These are phyloP conservation scores for Macrobrachium rosenbergii DNA, from an alignment of 1,140 invertebrate genomes.

Conservation along the genomic window DNA sequence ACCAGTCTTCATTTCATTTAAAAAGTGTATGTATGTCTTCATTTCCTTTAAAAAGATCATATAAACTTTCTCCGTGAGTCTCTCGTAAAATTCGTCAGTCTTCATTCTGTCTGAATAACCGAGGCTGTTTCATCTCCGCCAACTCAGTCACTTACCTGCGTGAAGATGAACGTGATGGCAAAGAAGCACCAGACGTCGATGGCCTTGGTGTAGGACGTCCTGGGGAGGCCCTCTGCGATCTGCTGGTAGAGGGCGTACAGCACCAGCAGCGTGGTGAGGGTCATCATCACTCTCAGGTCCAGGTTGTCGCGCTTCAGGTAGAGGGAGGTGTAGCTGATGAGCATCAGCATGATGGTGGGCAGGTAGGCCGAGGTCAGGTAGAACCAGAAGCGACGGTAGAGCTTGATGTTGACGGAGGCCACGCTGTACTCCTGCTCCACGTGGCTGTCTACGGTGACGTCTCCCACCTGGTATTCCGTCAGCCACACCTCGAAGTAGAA, in stretches of 20 bases:
- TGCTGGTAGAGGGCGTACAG: conserved; percentile 40
- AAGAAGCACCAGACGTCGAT: conserved; percentile 54
- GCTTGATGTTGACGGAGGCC: conserved; percentile 27
- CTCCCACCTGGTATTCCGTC: too few species aligned
- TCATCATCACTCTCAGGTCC: conserved; percentile 12
- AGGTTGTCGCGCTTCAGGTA: conserved; percentile 14
- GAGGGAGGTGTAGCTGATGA: conserved; percentile 31
- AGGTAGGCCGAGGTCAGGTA: conserved; percentile 32
- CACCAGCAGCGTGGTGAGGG: conserved; percentile 39
- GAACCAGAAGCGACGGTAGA: conserved; percentile 27
- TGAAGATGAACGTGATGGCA: conserved; percentile 36
- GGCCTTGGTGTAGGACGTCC: conserved; percentile 28
- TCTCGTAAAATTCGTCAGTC: too few species aligned
- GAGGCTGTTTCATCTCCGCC: too few species aligned
- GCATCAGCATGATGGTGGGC: conserved; percentile 29
- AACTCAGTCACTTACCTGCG: too few species aligned
- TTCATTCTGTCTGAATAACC: too few species aligned
- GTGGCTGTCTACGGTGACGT: too few species aligned
- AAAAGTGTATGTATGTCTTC: too few species aligned
- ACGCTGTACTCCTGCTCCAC: background rate
- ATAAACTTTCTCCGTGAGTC: too few species aligned
- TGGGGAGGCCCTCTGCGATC: conserved; percentile 17
- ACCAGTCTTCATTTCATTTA: too few species aligned
- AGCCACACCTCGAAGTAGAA: too few species aligned
- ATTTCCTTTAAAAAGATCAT: too few species aligned